phyloP scores from a whole-genome alignment of 2,113 vertebrate genomes.

The Xenopus tropicalis region DNA sequence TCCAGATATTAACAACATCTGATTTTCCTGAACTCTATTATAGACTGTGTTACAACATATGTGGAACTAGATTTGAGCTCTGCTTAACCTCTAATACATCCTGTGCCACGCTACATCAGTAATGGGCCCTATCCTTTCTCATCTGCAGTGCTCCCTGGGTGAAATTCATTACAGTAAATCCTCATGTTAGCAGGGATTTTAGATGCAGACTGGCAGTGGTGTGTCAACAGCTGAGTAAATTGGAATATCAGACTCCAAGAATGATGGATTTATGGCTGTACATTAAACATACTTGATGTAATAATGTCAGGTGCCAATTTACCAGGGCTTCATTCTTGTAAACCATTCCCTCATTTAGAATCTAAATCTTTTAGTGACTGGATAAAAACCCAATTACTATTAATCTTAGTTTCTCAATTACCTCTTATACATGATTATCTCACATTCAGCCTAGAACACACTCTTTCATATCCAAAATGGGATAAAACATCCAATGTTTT shows the following conservation, averaged over 20 bases:
- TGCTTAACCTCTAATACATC: neutral
- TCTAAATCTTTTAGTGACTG: conserved; percentile 29
- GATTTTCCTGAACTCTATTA: no score
- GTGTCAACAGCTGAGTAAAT: conserved; percentile 21
- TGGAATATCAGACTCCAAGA: conserved; percentile 34
- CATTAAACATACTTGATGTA: conserved; percentile 19
- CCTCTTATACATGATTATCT: conserved; percentile 8
- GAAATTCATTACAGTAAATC: conserved; percentile 3
- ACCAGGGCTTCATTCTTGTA: conserved; percentile 18
- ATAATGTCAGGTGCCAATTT: conserved; percentile 37
- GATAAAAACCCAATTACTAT: conserved; percentile 21
- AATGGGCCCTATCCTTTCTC: neutral
- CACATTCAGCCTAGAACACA: neutral
- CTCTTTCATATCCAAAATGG: neutral
- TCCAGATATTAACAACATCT: neutral
- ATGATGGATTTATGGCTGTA: conserved; percentile 25
- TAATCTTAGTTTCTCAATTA: neutral
- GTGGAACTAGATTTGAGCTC: neutral
- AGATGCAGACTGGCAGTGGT: conserved; percentile 5
- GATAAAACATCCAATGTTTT: neutral
- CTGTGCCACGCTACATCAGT: neutral
- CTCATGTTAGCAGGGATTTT: neutral
- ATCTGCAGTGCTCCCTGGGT: neutral
- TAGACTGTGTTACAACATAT: neutral
- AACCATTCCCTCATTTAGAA: conserved; percentile 27